Evolutionary conservation across 2,113 vertebrate genomes (phyloP).

Genomic region (Thunnus thynnus): DNA sequence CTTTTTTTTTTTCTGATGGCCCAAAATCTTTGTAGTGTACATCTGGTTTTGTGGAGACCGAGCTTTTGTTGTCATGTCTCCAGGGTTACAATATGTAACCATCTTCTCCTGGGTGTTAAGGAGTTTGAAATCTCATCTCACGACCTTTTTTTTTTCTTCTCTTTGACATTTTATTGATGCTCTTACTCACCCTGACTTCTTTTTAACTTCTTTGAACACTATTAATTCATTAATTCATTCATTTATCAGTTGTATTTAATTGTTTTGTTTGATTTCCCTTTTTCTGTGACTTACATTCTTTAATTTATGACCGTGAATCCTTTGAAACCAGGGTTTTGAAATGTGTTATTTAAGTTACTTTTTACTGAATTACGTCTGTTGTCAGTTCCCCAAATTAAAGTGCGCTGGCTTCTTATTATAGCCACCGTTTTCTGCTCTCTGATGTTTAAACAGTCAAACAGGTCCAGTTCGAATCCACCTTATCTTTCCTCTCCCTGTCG

Average conservation of each 20-base stretch:
- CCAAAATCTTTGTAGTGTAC: not conserved
- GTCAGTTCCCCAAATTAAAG: slow-evolving; percentile 1
- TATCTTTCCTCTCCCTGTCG: not conserved
- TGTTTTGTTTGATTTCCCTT: not conserved
- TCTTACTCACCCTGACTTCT: no score
- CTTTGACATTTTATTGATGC: no score
- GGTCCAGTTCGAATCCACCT: not conserved
- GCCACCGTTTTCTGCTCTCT: not conserved
- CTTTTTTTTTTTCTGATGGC: not conserved
- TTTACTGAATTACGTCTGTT: not conserved
- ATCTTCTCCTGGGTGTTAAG: not conserved
- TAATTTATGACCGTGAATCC: not conserved
- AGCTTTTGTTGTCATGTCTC: no score
- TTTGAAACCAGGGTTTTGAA: not conserved
- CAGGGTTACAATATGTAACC: no score
- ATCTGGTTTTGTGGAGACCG: not conserved
- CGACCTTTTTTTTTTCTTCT: no score
- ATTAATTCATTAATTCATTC: no score
- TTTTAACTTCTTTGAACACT: no score
- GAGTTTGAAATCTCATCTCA: no score
- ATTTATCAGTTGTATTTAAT: not conserved
- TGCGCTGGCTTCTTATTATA: not conserved
- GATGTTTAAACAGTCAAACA: not conserved
- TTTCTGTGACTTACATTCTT: no score
- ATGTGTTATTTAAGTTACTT: not conserved